phyloP scores from a whole-genome alignment of 2,888 invertebrate species.

The Ramazzottius varieornatus region DNA sequence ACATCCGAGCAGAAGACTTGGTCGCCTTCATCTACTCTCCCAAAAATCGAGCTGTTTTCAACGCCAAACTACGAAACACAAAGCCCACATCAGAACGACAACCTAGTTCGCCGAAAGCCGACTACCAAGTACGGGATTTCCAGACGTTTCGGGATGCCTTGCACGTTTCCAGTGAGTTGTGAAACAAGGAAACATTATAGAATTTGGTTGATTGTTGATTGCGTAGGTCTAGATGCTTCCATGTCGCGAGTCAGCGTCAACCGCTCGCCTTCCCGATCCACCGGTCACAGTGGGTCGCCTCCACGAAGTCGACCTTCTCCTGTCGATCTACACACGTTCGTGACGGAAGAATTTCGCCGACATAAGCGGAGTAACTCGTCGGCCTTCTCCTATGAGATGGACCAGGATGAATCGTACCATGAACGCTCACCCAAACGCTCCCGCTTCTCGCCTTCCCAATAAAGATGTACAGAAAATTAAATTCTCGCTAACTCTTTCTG shows the following conservation, averaged over 20 bases:
- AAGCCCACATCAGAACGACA: neutral
- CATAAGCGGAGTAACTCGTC: neutral
- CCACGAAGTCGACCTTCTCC: neutral
- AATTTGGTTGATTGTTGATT: too few species aligned
- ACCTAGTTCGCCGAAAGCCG: neutral
- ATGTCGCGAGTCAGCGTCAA: neutral
- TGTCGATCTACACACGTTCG: neutral
- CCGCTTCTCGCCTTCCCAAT: neutral
- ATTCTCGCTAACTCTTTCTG: too few species aligned
- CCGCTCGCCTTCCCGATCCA: neutral
- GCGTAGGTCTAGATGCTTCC: neutral
- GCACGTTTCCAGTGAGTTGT: neutral
- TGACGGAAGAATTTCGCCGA: neutral
- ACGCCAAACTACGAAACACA: neutral
- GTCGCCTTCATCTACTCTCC: neutral
- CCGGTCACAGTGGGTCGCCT: neutral
- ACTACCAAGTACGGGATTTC: neutral
- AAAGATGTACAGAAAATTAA: too few species aligned
- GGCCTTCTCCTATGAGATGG: neutral
- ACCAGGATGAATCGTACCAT: neutral
- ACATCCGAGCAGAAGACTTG: neutral
- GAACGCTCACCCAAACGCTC: neutral
- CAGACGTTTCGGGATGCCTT: neutral
- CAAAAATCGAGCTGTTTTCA: neutral
- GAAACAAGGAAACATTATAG: too few species aligned